Conservation (phyloP, 2,113 vertebrate species). For the Talpa occidentalis region DNA sequence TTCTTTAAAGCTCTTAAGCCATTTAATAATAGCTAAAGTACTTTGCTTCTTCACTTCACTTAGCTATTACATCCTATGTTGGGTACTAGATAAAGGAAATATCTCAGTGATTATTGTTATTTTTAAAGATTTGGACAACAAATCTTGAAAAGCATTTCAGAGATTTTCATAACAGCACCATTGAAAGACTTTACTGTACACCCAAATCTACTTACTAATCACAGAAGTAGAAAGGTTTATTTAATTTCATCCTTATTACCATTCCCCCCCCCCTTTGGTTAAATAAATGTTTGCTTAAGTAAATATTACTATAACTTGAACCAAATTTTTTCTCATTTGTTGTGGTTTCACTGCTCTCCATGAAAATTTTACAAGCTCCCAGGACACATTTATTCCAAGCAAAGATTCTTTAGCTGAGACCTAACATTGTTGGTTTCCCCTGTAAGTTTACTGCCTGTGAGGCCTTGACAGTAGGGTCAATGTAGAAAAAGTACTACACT, state of each 20-base stretch:
- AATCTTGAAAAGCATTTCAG: slow-evolving; percentile 18
- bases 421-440: neutral
- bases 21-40: neutral
- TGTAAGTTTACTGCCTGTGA: neutral
- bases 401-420: neutral
- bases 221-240: neutral
- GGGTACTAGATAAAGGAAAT: slow-evolving; percentile 23
- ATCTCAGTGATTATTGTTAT: neutral
- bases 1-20: neutral
- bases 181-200: neutral
- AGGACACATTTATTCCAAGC: neutral
- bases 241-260: slow-evolving; percentile 40
- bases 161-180: slow-evolving; percentile 4
- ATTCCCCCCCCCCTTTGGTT: neutral
- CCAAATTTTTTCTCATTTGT: slow-evolving; percentile 7
- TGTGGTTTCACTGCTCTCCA: slow-evolving; percentile 43
- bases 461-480: neutral
- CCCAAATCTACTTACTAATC: neutral
- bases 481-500: neutral
- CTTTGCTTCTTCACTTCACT: neutral
- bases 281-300: slow-evolving; percentile 28
- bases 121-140: slow-evolving; percentile 44
- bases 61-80: neutral
- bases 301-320: slow-evolving; percentile 28
- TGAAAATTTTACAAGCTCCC: slow-evolving; percentile 47